These are phyloP conservation scores for Physeter macrocephalus DNA, from an alignment of 2,113 vertebrate species.

Conservation along the genomic window DNA sequence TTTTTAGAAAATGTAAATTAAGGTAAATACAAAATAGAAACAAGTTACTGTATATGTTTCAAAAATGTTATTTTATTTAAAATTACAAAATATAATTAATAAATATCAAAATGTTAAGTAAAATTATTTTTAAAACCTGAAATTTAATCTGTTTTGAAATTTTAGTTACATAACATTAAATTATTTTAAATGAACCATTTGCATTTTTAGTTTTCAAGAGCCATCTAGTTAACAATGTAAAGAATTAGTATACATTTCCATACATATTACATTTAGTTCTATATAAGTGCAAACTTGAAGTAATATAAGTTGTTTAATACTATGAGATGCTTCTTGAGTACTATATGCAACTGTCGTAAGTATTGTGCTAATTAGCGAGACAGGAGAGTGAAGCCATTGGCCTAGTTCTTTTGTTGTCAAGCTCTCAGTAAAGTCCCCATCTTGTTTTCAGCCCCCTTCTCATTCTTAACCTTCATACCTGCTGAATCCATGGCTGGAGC, in stretches of 20 bases:
- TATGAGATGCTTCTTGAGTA: background rate
- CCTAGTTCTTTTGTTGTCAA: background rate
- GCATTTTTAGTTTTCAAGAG: background rate
- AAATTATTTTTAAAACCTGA: background rate
- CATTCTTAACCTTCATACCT: background rate
- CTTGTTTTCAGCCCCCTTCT: background rate
- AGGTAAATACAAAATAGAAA: background rate
- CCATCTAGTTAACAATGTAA: background rate
- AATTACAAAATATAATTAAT: background rate
- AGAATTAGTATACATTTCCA: background rate
- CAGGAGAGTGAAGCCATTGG: background rate
- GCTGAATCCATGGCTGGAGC: background rate
- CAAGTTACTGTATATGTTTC: background rate
- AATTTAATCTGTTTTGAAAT: background rate
- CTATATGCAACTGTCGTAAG: background rate
- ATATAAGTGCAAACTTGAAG: background rate
- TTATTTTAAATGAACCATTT: background rate
- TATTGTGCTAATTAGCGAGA: background rate
- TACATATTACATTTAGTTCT: background rate
- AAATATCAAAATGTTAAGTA: background rate
- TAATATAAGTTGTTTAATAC: background rate
- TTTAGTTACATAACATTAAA: background rate
- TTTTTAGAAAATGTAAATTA: background rate
- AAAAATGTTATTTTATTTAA: background rate
- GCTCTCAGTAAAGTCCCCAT: background rate